Base-by-base conservation (phyloP, 2,113 vertebrate genomes). In the Brachionichthys hirsutus region DNA sequence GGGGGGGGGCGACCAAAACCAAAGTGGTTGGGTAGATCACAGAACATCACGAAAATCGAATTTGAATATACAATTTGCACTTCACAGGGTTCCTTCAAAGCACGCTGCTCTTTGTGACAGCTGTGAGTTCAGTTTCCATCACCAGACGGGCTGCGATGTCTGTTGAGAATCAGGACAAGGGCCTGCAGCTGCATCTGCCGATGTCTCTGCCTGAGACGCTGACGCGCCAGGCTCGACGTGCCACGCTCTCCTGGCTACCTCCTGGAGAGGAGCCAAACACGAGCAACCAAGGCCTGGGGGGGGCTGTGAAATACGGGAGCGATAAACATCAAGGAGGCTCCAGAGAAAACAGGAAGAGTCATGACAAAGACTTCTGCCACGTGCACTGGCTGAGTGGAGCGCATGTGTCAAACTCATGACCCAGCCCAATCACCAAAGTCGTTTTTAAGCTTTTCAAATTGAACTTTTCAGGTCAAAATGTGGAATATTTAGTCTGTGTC, bases 31-130 rank as follows among this genome's bases (percentile, higher is more conserved):
- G 57, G 36, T 9, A 45, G 24, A 59, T 70, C 67, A 70, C 54
- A 19, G 43, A 30, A 44, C 38, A 41, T 1, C 42, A 72, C 73
- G 61, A 72, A 71, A 55, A 52, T 11, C 54, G n/a, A 12, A 75
- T 67, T 57, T 67, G 43, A 77, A 81, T 67, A 24, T 8, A 41
- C 38, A 17, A 78, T 84, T 84, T 73, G 73, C 73, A 75, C 73
- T 75, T 73, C 77, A 78, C 40, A 83, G 24, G 24, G 24, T 30
- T 30, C 24, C 24, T 30, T 30, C 8, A 30, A 59, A 62, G 57
- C 59, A 1, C 30, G 8, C 16, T 10, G 24, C 69, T 73, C 41
- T 0, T 1, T 20, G 24, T 70, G 75, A 60, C 51, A 42, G 24
- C 24, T 30, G 24, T 8, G 24, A 30, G 24, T 8, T 30, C 24